Evolutionary conservation across 2,888 invertebrate species (phyloP), one percentile per base, ranked within the genome.

Genomic region (Sympetrum striolatum): DNA sequence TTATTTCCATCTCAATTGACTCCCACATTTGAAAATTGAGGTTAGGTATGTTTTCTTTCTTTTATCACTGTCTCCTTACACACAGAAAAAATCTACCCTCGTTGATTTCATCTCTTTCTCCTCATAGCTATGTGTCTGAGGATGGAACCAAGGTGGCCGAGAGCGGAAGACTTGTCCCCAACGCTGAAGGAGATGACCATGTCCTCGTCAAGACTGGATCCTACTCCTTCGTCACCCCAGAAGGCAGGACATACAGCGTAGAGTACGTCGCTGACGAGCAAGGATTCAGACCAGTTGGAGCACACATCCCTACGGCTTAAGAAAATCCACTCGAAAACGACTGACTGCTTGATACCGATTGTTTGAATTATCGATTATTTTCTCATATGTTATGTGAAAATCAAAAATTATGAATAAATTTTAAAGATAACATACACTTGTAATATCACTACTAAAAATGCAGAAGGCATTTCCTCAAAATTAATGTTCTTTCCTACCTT

Each of bases 201-300:
- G 96, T 96, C 48, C 95, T 94, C 0, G 96, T 96, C 92, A 95
- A 95, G 0, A 95, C 96, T 92, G 97, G 97, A 8, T 95, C 95
- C 44, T 96, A 95, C 93, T 94, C 95, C 60, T 97, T 96, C 94
- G 96, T 96, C 80, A 96, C 96, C 80, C 96, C 96, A n/a, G 97
- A 97, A 92, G 97, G 97, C 48, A 94, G 95, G 91, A 95, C 96
- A 2, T 95, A 95, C 91, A 93, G 95, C 25, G 92, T 97, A 58
- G 95, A 95, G 48, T 97, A 97, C 94, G 94, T 95, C 90, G 96
- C 97, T 92, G 97, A 97, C 92, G 97, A 97, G 93, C 96, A 96
- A 92, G 97, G 97, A 93, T 92, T 92, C 91, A 91, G 92, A 15
- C 90, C 90, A 15, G 44, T 48, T 2, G 94, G 94, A 81, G 93